These are phyloP conservation scores for Reticulitermes lucifugus DNA, from an alignment of 2,888 invertebrate species.

Conservation along the genomic window DNA sequence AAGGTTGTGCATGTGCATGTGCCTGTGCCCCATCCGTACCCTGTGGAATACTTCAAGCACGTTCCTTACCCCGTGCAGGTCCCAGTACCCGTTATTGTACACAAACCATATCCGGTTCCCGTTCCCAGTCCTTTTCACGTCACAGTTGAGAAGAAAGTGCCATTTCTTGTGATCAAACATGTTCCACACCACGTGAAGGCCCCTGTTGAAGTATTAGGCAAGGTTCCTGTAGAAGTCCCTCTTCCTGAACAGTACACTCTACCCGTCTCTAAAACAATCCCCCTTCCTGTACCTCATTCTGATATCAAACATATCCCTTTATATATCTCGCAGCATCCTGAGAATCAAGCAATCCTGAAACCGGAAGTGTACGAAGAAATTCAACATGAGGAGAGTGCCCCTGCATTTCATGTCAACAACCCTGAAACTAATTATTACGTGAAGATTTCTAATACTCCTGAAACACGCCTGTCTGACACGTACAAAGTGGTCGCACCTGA, in stretches of 20 bases:
- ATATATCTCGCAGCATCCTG: neutral
- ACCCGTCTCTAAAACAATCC: conserved; percentile 55
- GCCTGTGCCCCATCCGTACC: conserved; percentile 60
- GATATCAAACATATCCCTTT: neutral
- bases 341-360: neutral
- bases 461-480: too few relatives aligned
- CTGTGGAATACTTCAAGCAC: conserved; percentile 60
- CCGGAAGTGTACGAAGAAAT: too few relatives aligned
- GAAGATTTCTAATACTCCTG: too few relatives aligned
- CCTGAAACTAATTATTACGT: neutral
- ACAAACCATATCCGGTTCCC: conserved; percentile 79
- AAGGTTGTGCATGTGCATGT: conserved; percentile 47
- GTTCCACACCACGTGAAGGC: conserved; percentile 58
- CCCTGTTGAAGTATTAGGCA: conserved; percentile 71
- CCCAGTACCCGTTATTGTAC: conserved; percentile 69
- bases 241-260: conserved; percentile 53
- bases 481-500: too few relatives aligned
- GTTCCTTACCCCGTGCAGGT: conserved; percentile 58
- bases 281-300: neutral
- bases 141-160: conserved; percentile 57
- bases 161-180: conserved; percentile 63
- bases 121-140: conserved; percentile 52
- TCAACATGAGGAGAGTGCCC: neutral
- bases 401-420: neutral
- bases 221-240: conserved; percentile 66